Evolutionary conservation across 2,888 invertebrate species (phyloP), one percentile per base, ranked within the genome.

Genomic region (Steinernema carpocapsae): DNA sequence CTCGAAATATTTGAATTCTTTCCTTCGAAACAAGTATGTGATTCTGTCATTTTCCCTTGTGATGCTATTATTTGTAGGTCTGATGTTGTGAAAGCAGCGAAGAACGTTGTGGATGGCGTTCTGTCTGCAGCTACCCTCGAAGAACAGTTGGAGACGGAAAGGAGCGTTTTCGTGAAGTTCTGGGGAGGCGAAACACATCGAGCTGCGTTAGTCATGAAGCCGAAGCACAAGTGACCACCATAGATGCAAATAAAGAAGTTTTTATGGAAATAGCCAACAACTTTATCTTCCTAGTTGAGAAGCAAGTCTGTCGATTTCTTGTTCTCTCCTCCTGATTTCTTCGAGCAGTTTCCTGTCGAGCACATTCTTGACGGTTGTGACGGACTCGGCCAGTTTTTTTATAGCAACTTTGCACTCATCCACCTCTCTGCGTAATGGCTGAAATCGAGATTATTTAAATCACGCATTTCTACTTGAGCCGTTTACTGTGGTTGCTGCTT

Each of bases 371-470:
- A 86, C 86, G 14, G 86, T 86, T 0, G 86, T 86, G 19, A 86
- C 82, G 1, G 85, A 84, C 70, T 86, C 86, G 0, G 86, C 85
- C 51, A 86, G 73, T 74, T 86, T 86, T 76, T 86, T 86, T 72
- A 86, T 86, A 0, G 85, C 86, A 0, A 86, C 83, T 71, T 86
- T 86, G 75, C 84, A 85, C 71, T 86, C 86, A 70, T 86, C 86
- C 1, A 86, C 80, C 72, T 86, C 86, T 10, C 85, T 75, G 46
- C 78, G 73, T 51, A 80, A 48, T 19, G 74, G n/a, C 79, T 78
- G 70, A 1, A 76, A 76, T 32, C 29, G 4, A 0, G 6, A 10
- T 32, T 22, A 12, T 74, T 72, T 56, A 4, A 24, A 48, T 48
- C 2, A 19, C 6, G 24, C 17, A n/a, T n/a, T n/a, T n/a, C n/a